These are phyloP conservation scores for Heteropelma amictum DNA, from an alignment of 2,888 invertebrate species.

Conservation along the genomic window DNA sequence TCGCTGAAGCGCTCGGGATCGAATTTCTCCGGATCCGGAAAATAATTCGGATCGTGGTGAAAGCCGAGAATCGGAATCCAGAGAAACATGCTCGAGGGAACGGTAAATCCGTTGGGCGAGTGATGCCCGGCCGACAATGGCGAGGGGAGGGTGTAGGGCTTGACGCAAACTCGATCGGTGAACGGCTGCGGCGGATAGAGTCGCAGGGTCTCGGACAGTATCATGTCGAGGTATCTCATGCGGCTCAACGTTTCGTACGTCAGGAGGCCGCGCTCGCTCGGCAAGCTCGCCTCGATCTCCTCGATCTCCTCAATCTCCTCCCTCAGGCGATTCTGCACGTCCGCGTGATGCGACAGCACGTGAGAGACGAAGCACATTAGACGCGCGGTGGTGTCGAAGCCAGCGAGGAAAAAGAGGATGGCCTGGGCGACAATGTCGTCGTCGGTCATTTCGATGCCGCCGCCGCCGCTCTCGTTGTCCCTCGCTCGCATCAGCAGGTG, in stretches of 20 bases:
- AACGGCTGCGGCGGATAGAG: slow-evolving; percentile 79
- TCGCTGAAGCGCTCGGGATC: slow-evolving; percentile 60
- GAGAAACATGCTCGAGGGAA: slow-evolving; percentile 49
- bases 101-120: too few relatives aligned
- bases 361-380: slow-evolving; percentile 61
- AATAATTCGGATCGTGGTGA: slow-evolving; percentile 64
- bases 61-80: slow-evolving; percentile 59
- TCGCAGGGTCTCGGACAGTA: slow-evolving; percentile 78
- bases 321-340: slow-evolving; percentile 76
- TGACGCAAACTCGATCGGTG: slow-evolving; percentile 79
- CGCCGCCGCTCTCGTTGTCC: slow-evolving; percentile 47
- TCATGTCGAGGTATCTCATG: slow-evolving; percentile 64
- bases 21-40: slow-evolving; percentile 57
- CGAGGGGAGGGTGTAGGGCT: slow-evolving; percentile 77
- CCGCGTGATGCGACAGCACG: slow-evolving; percentile 69
- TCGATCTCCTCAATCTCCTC: slow-evolving; percentile 65
- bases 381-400: slow-evolving; percentile 63
- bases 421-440: slow-evolving; percentile 78
- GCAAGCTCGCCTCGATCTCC: slow-evolving; percentile 64
- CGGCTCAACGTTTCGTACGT: slow-evolving; percentile 56
- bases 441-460: slow-evolving; percentile 34
- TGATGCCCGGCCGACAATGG: too few relatives aligned
- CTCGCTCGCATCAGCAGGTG: slow-evolving; percentile 79
- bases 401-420: slow-evolving; percentile 63
- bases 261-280: slow-evolving; percentile 41